These are phyloP conservation scores for Poeciliopsis turrubarensis DNA, from an alignment of 2,113 vertebrate genomes.

Conservation along the genomic window DNA sequence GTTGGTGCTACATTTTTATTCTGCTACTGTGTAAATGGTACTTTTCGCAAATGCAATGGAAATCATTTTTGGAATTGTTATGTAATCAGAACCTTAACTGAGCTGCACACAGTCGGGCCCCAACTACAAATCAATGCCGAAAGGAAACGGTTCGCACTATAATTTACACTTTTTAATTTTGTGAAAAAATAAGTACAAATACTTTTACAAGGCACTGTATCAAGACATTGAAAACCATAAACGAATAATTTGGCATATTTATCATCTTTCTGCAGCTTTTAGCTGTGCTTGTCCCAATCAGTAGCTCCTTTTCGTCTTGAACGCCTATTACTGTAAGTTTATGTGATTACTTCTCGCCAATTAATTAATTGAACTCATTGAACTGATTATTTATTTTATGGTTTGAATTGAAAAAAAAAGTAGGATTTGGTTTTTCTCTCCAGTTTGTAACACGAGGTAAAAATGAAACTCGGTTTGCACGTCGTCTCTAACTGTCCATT, in stretches of 20 bases:
- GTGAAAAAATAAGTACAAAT: too few species aligned
- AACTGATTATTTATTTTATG: neutral
- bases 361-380: neutral
- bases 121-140: neutral
- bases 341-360: neutral
- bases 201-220: too few species aligned
- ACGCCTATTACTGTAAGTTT: neutral
- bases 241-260: neutral
- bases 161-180: neutral
- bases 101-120: neutral
- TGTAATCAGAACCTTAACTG: too few species aligned
- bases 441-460: too few species aligned
- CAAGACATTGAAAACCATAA: too few species aligned
- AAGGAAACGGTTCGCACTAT: too few species aligned
- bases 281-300: neutral
- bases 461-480: constrained; percentile 13
- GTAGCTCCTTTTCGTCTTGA: neutral
- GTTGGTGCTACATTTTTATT: too few species aligned
- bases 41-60: too few species aligned
- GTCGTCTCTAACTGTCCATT: constrained; percentile 15
- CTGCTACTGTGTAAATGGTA: too few species aligned
- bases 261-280: neutral
- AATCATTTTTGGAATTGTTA: too few species aligned
- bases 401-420: neutral
- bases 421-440: neutral